Evolutionary conservation across 2,888 invertebrate genomes (phyloP).

Genomic region (Troides helena): DNA sequence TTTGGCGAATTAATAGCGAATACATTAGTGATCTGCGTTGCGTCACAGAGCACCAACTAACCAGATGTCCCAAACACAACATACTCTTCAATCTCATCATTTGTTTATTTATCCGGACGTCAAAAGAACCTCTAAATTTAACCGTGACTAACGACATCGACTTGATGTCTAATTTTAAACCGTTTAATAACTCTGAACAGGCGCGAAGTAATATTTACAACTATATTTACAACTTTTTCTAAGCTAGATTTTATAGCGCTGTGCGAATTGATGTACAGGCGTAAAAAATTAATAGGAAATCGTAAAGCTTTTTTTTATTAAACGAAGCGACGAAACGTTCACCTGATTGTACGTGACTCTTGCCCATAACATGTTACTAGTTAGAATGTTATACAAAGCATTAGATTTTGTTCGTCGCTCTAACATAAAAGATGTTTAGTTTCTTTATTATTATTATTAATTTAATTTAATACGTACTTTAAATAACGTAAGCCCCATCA

Average conservation of each 20-base stretch:
- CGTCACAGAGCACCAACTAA: constrained; percentile 42
- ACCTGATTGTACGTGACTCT: too few species aligned
- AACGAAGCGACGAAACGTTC: too few species aligned
- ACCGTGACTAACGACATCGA: constrained; percentile 39
- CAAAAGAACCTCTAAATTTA: constrained; percentile 49
- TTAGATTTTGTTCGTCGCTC: too few species aligned
- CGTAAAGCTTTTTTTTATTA: constrained; percentile 1
- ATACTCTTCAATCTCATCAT: constrained; percentile 41
- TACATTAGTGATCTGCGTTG: constrained; percentile 39
- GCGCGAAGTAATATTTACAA: constrained; percentile 5
- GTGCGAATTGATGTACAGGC: not conserved
- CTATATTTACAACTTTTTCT: too few species aligned
- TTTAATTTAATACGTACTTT: constrained; percentile 51
- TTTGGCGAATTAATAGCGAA: constrained; percentile 13
- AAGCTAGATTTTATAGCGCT: not conserved
- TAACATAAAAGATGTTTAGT: too few species aligned
- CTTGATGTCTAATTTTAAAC: constrained; percentile 24
- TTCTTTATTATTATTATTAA: too few species aligned
- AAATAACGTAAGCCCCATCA: constrained; percentile 60
- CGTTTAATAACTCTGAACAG: not conserved
- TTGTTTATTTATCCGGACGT: constrained; percentile 55
- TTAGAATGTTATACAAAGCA: too few species aligned
- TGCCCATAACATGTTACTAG: too few species aligned
- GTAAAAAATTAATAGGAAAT: not conserved
- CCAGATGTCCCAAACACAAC: constrained; percentile 60